Evolutionary conservation across 1,140 invertebrate genomes (phyloP), one percentile per base, ranked within the genome.

Genomic region (Tetramorium parvispinum): DNA sequence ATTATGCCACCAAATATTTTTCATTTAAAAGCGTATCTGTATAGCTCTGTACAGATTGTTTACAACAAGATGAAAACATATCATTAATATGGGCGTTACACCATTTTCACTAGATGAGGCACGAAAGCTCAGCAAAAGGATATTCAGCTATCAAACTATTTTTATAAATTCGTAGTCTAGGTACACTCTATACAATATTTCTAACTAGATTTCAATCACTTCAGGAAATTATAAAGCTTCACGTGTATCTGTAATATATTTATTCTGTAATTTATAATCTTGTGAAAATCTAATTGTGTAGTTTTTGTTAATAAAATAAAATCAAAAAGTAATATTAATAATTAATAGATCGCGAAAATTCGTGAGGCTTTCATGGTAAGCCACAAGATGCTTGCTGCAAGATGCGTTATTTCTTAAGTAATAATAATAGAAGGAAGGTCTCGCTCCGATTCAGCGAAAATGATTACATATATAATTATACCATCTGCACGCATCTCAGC

Each of bases 21-120:
- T 87, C 18, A 89, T 55, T 89, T 78, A 43, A 89, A 89, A 89
- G 32, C 86, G 87, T 76, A 27, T 46, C 24, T 82, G 27, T 51
- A 73, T 32, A 59, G 24, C 3, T 75, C 27, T 83, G 32, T 32
- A 73, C 10, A 66, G 49, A 70, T 63, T 51, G 32, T 55, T 85
- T 88, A 46, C 55, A 68, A 68, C 24, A 46, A 88, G 13, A 68
- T 55, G n/a, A 68, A 81, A 82, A 86, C 57, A 82, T 24, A 68
- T 49, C 18, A 77, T 57, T 37, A 70, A 49, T 77, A 77, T 59
- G 21, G 63, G 40, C 78, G 24, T 46, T 85, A 65, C 55, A 65
- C 21, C 81, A 59, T 66, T 78, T 40, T 83, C 53, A 76, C 73
- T 63, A 89, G 18, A 49, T 76, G 85, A 77, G 68, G 55, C 37